A percentile compares a stretch with the other conserved stretches of the same genome.
Evolutionary conservation across 2,113 vertebrate species (phyloP).

Genomic region (Ramphastos sulfuratus): DNA sequence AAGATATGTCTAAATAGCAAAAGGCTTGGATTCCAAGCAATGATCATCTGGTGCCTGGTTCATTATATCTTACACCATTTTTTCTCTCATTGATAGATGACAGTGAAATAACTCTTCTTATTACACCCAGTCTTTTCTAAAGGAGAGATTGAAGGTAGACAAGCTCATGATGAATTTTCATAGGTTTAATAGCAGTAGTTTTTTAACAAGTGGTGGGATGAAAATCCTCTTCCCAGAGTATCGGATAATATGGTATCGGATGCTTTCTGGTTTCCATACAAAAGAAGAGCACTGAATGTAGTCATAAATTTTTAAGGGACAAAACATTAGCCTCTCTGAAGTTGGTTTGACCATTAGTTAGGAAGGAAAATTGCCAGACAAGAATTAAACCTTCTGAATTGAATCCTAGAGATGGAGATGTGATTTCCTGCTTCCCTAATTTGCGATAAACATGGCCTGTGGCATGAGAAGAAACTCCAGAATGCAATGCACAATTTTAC

Average conservation of each 20-base stretch:
- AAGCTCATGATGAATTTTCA: neutral
- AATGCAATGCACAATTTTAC: slow-evolving; percentile 24
- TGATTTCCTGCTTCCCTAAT: slow-evolving; percentile 39
- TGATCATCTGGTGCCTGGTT: neutral
- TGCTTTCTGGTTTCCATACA: neutral
- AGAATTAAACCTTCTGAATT: slow-evolving; percentile 36
- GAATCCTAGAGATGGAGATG: slow-evolving; percentile 28
- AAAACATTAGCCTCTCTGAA: neutral
- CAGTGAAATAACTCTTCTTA: neutral
- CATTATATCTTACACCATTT: neutral
- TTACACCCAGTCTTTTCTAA: neutral
- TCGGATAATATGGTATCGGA: neutral
- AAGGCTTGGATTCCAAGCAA: neutral
- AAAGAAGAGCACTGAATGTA: neutral
- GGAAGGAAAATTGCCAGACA: slow-evolving; percentile 25
- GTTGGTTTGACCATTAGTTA: slow-evolving; percentile 1
- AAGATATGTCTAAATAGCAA: neutral
- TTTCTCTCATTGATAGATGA: neutral
- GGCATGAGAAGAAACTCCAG: slow-evolving; percentile 18
- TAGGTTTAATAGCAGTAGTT: neutral
- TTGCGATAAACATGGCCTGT: neutral
- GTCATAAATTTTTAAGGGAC: slow-evolving; percentile 28
- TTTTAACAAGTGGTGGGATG: slow-evolving; percentile 1
- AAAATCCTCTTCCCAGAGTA: slow-evolving; percentile 12
- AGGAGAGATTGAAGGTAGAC: neutral